Evolutionary conservation across 2,888 invertebrate genomes (phyloP), one percentile per base, ranked within the genome.

Genomic region (Micoletzkya japonica): DNA sequence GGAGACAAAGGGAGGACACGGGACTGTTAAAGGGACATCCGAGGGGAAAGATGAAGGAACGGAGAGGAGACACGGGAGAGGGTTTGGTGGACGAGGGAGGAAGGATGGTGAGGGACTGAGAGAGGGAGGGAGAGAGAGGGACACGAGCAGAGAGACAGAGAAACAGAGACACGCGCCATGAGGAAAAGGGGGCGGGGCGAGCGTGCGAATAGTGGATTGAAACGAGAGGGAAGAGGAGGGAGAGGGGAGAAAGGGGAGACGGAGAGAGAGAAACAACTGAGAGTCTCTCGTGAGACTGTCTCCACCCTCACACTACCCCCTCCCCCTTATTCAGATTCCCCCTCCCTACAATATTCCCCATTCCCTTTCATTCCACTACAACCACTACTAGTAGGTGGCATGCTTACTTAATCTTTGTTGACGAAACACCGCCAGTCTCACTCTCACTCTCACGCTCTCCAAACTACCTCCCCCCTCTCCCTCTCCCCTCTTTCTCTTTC

Each of bases 101-200:
- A 10, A 32, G 24, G 59, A 30, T 7, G 10, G 24, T 28, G 59
- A 24, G 59, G 30, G 32, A 30, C 10, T 10, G 28, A 59, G 59
- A 59, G 24, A 59, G 10, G 24, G 36, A 59, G 59, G 24, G 59
- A 59, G 32, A 59, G 59, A 59, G 36, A 24, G 14, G 36, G 14
- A 14, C 28, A 59, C 6, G 24, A 28, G 36, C 17, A 24, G 14
- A 34, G 56, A 54, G 56, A 54, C 14, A 24, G 24, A 24, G n/a
- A 24, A 17, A 54, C 26, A 54, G 24, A 24, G 56, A 24, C 7
- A 54, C 10, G 7, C 7, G n/a, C 7, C 14, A 24, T 17, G 24
- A 54, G 10, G 26, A 10, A 10, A 54, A 20, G 54, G 54, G 54
- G 54, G 54, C 14, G 54, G 54, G 24, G 54, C 14, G 54, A 54